Evolutionary conservation across 64 coral and sea anemone species (phyloP), one percentile per base, ranked within the genome.

Genomic region (Orbicella faveolata): DNA sequence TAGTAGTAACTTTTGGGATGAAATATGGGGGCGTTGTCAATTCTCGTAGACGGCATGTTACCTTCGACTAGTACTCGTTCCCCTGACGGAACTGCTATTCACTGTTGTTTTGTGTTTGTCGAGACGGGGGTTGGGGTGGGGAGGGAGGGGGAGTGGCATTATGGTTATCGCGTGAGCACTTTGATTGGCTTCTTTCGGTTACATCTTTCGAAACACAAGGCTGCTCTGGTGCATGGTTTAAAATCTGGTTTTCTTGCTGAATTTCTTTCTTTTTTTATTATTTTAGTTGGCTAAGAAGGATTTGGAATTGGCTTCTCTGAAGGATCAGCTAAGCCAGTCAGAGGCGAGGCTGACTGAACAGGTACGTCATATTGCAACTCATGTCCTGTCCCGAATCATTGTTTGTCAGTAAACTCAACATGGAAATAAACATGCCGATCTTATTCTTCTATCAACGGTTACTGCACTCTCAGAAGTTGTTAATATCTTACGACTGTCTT

Each of bases 261-360:
- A 12, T 10, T 72, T 14, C 30, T 53, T 34, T 25, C 1, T 73
- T 30, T 72, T 26, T n/a, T 6, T 33, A 13, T 48, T 9, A 18
- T 34, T 52, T 17, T 68, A 72, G 63, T 20, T 85, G 62, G 80
- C 80, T 17, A 83, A 35, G 16, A 83, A 83, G 19, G 80, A 83
- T 3, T 15, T 73, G 15, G 64, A 85, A 52, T 73, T 85, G 65
- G 82, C 82, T 52, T 52, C 82, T 66, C 82, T 85, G 1, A 85
- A 85, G 39, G 44, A 85, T 30, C 64, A 85, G 39, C 65, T 85
- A 21, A 85, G 64, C 65, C 82, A 85, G 53, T 85, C 82, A 85
- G 82, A 73, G 64, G 64, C 82, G 23, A 85, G 82, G 39, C 63
- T 85, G 36, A 85, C 82, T 85, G 82, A 85, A 73, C 82, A 85